phyloP scores from a whole-genome alignment of 2,797 vertebrate genomes.

The Telmatherina bonti region DNA sequence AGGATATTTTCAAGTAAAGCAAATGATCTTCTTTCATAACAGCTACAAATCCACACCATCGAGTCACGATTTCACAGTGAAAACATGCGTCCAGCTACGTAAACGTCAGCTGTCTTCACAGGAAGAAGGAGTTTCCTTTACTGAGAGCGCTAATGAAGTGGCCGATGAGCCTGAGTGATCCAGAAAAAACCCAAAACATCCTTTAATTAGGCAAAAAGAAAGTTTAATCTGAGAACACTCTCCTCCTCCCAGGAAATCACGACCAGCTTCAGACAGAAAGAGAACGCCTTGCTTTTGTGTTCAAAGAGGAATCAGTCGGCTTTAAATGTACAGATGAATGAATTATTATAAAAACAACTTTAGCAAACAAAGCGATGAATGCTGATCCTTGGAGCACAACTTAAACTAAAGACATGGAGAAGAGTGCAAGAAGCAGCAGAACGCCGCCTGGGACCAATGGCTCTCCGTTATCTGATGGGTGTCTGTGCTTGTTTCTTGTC shows the following conservation, averaged over 20 bases:
- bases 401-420: constrained; percentile 35
- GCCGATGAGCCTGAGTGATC: constrained; percentile 60
- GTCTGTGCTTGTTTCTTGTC: constrained; percentile 62
- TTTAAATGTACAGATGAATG: constrained; percentile 14
- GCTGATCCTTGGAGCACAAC: neutral
- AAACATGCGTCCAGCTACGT: constrained; percentile 22
- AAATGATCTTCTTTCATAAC: constrained; percentile 44
- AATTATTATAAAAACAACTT: constrained; percentile 1
- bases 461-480: constrained; percentile 62
- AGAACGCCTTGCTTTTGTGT: neutral
- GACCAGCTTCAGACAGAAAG: constrained; percentile 22
- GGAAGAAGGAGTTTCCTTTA: constrained; percentile 81
- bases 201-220: constrained; percentile 74
- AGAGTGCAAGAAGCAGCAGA: constrained; percentile 4
- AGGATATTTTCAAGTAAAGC: constrained; percentile 47
- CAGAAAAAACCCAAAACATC: constrained; percentile 73
- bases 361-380: too few species aligned
- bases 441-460: constrained; percentile 53
- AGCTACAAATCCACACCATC: constrained; percentile 24
- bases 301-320: constrained; percentile 3
- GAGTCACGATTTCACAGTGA: constrained; percentile 37
- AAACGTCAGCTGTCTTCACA: constrained; percentile 38
- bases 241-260: constrained; percentile 65
- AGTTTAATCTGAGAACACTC: constrained; percentile 62
- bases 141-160: constrained; percentile 76